phyloP scores from a whole-genome alignment of 2,888 invertebrate species.

The Aphidoletes aphidimyza region DNA sequence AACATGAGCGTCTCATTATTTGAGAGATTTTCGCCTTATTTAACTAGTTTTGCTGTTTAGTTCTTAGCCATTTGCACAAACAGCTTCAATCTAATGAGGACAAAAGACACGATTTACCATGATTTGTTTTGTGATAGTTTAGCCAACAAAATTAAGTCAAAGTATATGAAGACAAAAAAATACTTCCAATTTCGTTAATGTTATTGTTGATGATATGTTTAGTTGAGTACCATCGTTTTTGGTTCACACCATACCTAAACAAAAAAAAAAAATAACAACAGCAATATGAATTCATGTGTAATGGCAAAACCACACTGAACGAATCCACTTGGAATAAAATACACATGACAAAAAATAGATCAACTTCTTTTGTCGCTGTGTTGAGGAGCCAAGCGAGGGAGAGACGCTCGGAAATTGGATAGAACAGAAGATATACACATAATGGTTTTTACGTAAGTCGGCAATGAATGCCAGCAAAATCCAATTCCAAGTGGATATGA shows the following conservation, averaged over 20 bases:
- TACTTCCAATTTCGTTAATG: no score
- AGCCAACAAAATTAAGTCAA: background rate
- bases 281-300: background rate
- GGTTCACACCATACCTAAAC: background rate
- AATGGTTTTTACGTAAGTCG: background rate
- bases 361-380: background rate
- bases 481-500: background rate
- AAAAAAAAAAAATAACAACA: background rate
- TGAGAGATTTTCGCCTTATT: background rate
- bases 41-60: background rate
- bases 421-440: background rate
- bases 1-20: background rate
- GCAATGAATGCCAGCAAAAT: background rate
- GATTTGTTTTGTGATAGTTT: conserved; percentile 1
- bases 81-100: background rate
- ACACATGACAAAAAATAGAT: background rate
- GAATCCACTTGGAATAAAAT: background rate
- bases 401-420: background rate
- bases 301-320: background rate
- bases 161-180: no score
- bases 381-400: no score
- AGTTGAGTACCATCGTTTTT: background rate
- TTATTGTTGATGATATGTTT: background rate
- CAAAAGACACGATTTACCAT: background rate
- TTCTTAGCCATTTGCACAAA: no score